Evolutionary conservation across 2,113 vertebrate genomes (phyloP).

Genomic region (Callipepla californica): DNA sequence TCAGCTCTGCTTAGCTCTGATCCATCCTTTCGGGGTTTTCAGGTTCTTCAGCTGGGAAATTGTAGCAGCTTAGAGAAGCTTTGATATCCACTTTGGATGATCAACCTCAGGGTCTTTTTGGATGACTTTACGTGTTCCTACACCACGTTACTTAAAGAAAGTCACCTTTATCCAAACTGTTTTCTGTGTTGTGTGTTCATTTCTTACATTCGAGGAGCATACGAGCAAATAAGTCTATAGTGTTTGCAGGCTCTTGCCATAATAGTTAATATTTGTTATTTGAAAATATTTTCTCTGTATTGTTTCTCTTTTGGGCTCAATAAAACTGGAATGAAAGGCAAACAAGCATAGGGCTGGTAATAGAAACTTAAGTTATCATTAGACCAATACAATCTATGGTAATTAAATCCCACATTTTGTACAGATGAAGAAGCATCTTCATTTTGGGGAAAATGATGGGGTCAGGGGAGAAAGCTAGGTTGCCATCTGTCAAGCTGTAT

Average conservation of each 20-base stretch:
- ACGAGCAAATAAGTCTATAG: not conserved
- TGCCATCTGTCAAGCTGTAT: not conserved
- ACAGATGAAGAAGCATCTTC: not conserved
- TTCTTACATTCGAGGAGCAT: not conserved
- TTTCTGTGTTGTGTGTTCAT: not conserved
- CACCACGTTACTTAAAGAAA: not conserved
- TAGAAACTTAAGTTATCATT: not conserved
- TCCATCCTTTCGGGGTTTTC: not conserved
- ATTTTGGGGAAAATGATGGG: not conserved
- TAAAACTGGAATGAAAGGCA: not conserved
- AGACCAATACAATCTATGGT: not conserved
- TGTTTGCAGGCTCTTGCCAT: not conserved
- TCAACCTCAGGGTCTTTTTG: not conserved
- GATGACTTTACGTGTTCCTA: not conserved
- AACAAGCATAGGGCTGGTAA: rapidly evolving
- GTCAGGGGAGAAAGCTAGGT: rapidly evolving
- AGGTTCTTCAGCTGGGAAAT: not conserved
- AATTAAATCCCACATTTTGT: not conserved
- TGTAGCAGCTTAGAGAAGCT: not conserved
- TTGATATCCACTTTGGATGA: not conserved
- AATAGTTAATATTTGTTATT: not conserved
- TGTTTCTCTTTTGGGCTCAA: not conserved
- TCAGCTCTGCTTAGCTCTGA: not conserved
- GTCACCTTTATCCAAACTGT: not conserved
- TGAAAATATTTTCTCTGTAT: not conserved